These are phyloP conservation scores for Coccyzus lansbergi DNA, from an alignment of 2,797 vertebrate species.

Conservation along the genomic window DNA sequence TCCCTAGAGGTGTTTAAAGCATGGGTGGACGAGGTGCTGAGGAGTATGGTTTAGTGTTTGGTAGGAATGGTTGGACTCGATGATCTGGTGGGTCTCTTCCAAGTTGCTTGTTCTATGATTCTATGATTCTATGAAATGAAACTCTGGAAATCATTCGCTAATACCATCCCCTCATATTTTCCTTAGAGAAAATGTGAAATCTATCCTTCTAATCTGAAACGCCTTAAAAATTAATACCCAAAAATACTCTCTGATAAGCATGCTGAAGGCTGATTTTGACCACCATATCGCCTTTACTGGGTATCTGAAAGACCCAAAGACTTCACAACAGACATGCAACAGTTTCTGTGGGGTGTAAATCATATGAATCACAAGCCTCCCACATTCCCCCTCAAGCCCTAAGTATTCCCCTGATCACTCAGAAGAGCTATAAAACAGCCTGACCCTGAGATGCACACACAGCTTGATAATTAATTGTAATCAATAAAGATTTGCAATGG, in stretches of 20 bases:
- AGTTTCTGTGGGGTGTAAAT: background rate
- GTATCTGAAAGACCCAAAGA: background rate
- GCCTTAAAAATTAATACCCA: background rate
- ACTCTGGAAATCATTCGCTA: background rate
- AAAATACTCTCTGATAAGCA: background rate
- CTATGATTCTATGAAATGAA: too few relatives aligned
- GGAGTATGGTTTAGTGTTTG: too few relatives aligned
- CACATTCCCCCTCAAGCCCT: background rate
- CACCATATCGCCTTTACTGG: rapidly evolving
- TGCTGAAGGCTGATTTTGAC: rapidly evolving
- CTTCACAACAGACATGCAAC: rapidly evolving
- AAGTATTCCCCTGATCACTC: background rate
- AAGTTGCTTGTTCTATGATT: too few relatives aligned
- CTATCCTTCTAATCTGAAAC: background rate
- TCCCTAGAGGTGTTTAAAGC: too few relatives aligned
- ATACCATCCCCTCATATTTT: background rate
- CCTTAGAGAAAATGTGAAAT: background rate
- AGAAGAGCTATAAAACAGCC: rapidly evolving
- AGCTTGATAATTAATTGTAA: background rate
- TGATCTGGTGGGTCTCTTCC: too few relatives aligned
- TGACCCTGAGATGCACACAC: background rate
- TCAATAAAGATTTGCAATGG: background rate
- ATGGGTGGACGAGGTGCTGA: too few relatives aligned
- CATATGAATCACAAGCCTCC: background rate
- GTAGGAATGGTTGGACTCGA: too few relatives aligned